Base-by-base conservation (phyloP, 2,888 invertebrate species). In the Watsonalla cultraria region DNA sequence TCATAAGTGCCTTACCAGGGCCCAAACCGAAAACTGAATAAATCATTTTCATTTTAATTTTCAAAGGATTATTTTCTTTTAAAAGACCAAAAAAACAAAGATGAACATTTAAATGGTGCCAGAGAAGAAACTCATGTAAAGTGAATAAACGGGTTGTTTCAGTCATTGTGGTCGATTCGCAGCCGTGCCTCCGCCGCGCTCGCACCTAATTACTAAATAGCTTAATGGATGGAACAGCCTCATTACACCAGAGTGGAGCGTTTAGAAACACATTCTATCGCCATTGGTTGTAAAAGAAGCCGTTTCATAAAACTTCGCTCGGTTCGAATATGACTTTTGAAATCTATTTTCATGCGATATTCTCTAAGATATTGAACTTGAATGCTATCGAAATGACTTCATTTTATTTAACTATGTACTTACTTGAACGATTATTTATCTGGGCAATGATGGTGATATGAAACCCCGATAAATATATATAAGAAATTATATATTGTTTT, bases 181-280 rank as follows among this genome's bases (percentile, higher is more conserved):
- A 68, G 69, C 70, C 70, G 64, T 62, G 60, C 58, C 61, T 60
- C 57, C 57, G 67, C 57, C 57, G 68, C 64, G 68, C 78, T 79
- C 67, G 70, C 82, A 82, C 84, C 84, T 84, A 86, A 84, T 86
- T 85, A 84, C 82, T 80, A 78, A 86, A 84, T 80, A 80, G 83
- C 81, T 73, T 83, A 86, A 84, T 84, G 84, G 79, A 81, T 80
- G 76, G 76, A 77, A 74, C 77, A 75, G 72, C 64, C 79, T 86
- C 82, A 82, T 87, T 84, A 84, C 68, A 70, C 65, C 63, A 59
- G 66, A 82, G 79, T 78, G 74, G 75, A 73, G 64, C 70, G 70
- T 72, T 78, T 74, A 71, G 70, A 76, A 74, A 78, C 70, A 74
- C 74, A 72, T 72, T 72, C 66, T 63, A 42, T 11, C 42, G 42